Percentiles rank a stretch among this genome's conserved stretches.
phyloP scores from a whole-genome alignment of 2,797 vertebrate species.

The Centroberyx gerrardi region DNA sequence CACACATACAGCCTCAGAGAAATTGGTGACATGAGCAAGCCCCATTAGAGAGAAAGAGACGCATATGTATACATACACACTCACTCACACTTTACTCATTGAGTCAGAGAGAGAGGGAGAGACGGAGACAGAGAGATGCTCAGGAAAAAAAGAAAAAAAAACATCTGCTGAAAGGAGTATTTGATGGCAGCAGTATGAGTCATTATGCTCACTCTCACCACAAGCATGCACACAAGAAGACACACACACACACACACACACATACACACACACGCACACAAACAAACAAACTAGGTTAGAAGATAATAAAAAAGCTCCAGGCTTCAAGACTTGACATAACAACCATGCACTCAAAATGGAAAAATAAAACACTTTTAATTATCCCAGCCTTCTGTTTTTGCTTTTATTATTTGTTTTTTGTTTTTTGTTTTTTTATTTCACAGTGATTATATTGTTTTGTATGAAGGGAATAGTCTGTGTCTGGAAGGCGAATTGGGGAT shows the following conservation, averaged over 20 bases:
- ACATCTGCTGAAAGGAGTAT: slow-evolving; percentile 76
- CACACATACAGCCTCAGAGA: slow-evolving; percentile 61
- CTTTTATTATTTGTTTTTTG: slow-evolving; percentile 68
- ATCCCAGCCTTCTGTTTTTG: slow-evolving; percentile 78
- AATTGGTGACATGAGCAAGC: slow-evolving; percentile 64
- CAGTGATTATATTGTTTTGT: slow-evolving; percentile 83
- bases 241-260: slow-evolving; percentile 29
- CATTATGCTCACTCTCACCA: slow-evolving; percentile 72
- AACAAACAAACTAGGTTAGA: slow-evolving; percentile 78
- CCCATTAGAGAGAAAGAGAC: slow-evolving; percentile 54
- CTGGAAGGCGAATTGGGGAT: slow-evolving; percentile 78
- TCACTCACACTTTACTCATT: slow-evolving; percentile 70
- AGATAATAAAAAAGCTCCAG: slow-evolving; percentile 78
- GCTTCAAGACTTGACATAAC: slow-evolving; percentile 78
- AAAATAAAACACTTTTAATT: slow-evolving; percentile 84
- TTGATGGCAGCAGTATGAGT: slow-evolving; percentile 75
- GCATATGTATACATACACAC: slow-evolving; percentile 53
- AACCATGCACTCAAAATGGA: slow-evolving; percentile 67
- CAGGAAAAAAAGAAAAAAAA: slow-evolving; percentile 3
- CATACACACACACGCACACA: slow-evolving; percentile 37
- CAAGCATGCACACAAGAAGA: slow-evolving; percentile 46
- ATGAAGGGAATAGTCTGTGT: slow-evolving; percentile 78
- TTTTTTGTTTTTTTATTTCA: slow-evolving; percentile 69
- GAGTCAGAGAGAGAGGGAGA: slow-evolving; percentile 63
- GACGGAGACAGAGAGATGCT: slow-evolving; percentile 46